phyloP scores from a whole-genome alignment of 2,113 vertebrate species.

The Psittacula cyanocephala region DNA sequence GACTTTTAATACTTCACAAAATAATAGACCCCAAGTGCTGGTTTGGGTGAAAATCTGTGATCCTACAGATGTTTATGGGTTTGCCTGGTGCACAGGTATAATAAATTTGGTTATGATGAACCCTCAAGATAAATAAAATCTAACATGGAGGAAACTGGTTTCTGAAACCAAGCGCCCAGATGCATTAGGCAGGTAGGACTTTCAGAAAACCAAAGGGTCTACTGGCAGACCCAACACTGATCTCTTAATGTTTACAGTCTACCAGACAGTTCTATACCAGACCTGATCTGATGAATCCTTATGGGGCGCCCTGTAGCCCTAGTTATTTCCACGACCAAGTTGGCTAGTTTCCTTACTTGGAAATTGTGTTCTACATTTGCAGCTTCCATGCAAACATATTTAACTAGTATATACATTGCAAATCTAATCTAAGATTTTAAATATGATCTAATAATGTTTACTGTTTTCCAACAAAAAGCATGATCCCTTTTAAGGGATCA shows the following conservation, averaged over 20 bases:
- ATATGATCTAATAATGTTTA: background rate
- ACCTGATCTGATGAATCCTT: conserved; percentile 72
- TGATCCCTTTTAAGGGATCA: background rate
- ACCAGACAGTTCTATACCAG: conserved; percentile 72
- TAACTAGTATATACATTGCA: background rate
- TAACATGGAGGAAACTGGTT: conserved; percentile 67
- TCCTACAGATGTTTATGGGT: conserved; percentile 61
- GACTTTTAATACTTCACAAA: conserved; percentile 38
- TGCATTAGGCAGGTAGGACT: conserved; percentile 70
- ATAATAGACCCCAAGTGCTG: background rate
- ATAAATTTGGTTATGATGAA: conserved; percentile 63
- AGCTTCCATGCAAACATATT: conserved; percentile 39
- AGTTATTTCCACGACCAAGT: conserved; percentile 67
- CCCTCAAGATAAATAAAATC: conserved; percentile 63
- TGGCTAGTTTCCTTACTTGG: conserved; percentile 60
- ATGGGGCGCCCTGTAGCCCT: conserved; percentile 69
- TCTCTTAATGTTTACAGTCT: conserved; percentile 70
- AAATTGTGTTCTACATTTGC: conserved; percentile 28
- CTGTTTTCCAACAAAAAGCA: background rate
- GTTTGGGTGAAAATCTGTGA: conserved; percentile 38
- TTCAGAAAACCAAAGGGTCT: conserved; percentile 67
- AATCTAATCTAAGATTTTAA: background rate
- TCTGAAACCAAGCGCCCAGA: conserved; percentile 70
- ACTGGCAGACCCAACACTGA: conserved; percentile 70
- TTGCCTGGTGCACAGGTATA: conserved; percentile 59